These are phyloP conservation scores for Drosophila arawakana DNA, from an alignment of 1,140 invertebrate genomes.

Conservation along the genomic window DNA sequence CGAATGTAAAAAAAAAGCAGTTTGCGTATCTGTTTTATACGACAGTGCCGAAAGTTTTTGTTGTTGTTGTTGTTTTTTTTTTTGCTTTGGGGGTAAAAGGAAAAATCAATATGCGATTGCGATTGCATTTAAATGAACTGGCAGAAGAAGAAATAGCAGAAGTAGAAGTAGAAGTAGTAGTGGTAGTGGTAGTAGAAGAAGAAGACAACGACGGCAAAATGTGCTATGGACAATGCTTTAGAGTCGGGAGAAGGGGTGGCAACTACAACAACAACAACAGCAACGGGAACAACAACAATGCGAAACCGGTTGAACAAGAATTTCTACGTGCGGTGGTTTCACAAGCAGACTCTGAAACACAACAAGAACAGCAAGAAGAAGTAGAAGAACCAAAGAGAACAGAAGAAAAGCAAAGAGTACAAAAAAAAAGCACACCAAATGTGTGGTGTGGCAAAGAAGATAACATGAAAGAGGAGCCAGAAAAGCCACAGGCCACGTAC, in stretches of 20 bases:
- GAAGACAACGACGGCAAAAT: conserved; percentile 16
- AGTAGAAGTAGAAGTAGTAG: background rate
- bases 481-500: conserved; percentile 44
- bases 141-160: conserved; percentile 6
- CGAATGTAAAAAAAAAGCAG: background rate
- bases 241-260: conserved; percentile 17
- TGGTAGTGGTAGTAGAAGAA: conserved; percentile 4
- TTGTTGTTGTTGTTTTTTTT: conserved; percentile 17
- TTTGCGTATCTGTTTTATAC: conserved; percentile 28
- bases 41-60: background rate
- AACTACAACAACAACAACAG: conserved; percentile 11
- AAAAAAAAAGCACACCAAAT: conserved; percentile 6
- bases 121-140: conserved; percentile 68
- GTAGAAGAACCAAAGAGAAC: conserved; percentile 8
- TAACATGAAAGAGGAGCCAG: conserved; percentile 8
- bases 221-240: conserved; percentile 2
- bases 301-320: conserved; percentile 69
- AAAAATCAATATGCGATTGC: conserved; percentile 72
- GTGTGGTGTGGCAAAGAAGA: background rate
- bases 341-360: conserved; percentile 13
- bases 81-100: conserved; percentile 29
- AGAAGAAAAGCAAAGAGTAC: conserved; percentile 13
- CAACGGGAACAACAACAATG: conserved; percentile 19
- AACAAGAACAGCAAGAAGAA: background rate
- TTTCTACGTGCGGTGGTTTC: conserved; percentile 57